Evolutionary conservation across 2,888 invertebrate species (phyloP), one percentile per base, ranked within the genome.

Genomic region (Drosophila falleni): DNA sequence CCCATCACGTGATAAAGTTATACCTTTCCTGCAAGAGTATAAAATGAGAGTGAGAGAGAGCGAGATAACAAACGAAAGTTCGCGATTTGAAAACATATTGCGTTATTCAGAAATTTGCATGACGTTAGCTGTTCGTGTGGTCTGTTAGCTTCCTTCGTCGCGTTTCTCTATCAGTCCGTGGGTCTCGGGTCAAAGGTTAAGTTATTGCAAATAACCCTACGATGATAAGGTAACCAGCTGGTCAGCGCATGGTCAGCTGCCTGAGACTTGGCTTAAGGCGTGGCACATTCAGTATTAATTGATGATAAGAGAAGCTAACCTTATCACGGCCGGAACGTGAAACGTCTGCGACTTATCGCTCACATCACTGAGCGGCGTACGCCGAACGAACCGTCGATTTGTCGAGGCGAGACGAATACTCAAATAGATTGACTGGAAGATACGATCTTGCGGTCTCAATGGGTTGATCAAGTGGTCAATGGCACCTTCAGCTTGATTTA

Each of bases 181-280:
- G 29, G 29, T 29, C 1, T 29, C 1, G 29, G 29, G 29, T 8
- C 29, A 29, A 60, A 65, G 77, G 65, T 68, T 76, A 72, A 65
- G 54, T 61, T 16, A 60, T 62, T 51, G 26, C 42, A 58, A 39
- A 39, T 29, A 61, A 54, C 61, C 65, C 70, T 29, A 65, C 16
- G 31, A 53, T 26, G 72, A 76, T 76, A 65, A 76, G 67, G 9
- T 39, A 5, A 23, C 8, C 77, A 76, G 72, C 77, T 69, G 72
- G 51, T 16, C 41, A 49, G 41, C 62, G 69, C 69, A 77, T 77
- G 77, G 62, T 13, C 68, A 26, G 56, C 59, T 51, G 47, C 53
- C 41, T n/a, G 15, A 33, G n/a, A 44, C 6, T n/a, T 9, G 4
- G 1, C 15, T 42, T 9, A 15, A 37, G 56, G 51, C 61, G 62